Percentiles rank a stretch among this genome's conserved stretches.
Conservation (phyloP, 2,797 vertebrate genomes). For the Siniperca undulata region DNA sequence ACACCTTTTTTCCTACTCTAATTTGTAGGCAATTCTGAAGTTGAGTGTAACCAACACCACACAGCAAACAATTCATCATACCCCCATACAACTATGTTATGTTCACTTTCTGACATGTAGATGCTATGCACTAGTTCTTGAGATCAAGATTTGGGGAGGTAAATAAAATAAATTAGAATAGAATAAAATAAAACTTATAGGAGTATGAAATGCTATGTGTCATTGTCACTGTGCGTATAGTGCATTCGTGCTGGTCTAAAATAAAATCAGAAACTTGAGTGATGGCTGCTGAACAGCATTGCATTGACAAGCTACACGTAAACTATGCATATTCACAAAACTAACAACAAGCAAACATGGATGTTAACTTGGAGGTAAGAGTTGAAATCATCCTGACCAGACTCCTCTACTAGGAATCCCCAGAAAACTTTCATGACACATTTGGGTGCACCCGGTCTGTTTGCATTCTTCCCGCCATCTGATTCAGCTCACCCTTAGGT, state of each 20-base stretch:
- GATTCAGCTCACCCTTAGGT: background rate
- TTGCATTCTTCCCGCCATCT: background rate
- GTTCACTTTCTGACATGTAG: background rate
- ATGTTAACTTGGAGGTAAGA: background rate
- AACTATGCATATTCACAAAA: conserved; percentile 3
- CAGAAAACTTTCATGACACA: background rate
- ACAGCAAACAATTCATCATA: background rate
- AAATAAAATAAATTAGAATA: background rate
- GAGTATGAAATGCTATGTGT: background rate
- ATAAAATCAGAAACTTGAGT: background rate
- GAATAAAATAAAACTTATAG: background rate
- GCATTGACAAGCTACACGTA: background rate
- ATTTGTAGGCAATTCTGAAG: background rate
- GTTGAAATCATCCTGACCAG: background rate
- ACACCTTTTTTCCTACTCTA: background rate
- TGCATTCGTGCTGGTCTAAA: background rate
- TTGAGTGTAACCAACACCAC: background rate
- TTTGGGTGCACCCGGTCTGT: background rate
- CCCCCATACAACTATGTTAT: background rate
- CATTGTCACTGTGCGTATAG: background rate
- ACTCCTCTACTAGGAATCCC: background rate
- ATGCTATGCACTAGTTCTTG: background rate
- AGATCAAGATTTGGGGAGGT: background rate
- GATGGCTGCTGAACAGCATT: background rate
- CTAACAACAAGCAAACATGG: background rate